These are phyloP conservation scores for Trichacis sp. DNA, from an alignment of 2,888 invertebrate species.

Conservation along the genomic window DNA sequence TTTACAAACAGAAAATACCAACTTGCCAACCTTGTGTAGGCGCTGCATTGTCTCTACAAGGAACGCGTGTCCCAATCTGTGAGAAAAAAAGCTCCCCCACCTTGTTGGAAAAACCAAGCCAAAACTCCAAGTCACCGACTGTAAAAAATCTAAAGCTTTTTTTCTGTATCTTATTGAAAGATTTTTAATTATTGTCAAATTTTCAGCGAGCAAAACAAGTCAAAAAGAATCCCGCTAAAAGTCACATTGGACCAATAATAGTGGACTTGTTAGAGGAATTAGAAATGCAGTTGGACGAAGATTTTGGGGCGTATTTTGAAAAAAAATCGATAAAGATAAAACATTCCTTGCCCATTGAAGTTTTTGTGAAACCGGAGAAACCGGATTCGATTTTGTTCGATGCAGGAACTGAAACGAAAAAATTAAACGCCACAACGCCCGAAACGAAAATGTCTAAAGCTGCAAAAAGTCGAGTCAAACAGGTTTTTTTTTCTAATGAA, in stretches of 20 bases:
- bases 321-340: constrained; percentile 49
- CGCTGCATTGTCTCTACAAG: constrained; percentile 77
- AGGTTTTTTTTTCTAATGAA: background rate
- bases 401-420: constrained; percentile 21
- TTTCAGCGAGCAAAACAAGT: constrained; percentile 50
- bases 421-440: background rate
- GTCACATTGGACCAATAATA: constrained; percentile 77
- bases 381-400: constrained; percentile 13
- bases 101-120: constrained; percentile 67
- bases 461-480: background rate
- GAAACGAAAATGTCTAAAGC: background rate
- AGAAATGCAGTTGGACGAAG: constrained; percentile 70
- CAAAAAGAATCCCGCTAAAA: constrained; percentile 52
- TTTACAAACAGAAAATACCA: constrained; percentile 82
- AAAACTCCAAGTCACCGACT: constrained; percentile 51
- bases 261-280: constrained; percentile 78
- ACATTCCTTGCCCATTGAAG: constrained; percentile 15
- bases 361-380: constrained; percentile 27
- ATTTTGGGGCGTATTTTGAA: constrained; percentile 58
- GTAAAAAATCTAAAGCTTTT: too few relatives aligned
- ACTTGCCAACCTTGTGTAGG: constrained; percentile 86
- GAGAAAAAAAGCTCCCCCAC: constrained; percentile 64
- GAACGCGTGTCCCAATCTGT: constrained; percentile 72
- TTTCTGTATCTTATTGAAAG: too few relatives aligned
- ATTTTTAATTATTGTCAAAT: too few relatives aligned